phyloP scores from a whole-genome alignment of 2,888 invertebrate species.

The Catocala fraxini region DNA sequence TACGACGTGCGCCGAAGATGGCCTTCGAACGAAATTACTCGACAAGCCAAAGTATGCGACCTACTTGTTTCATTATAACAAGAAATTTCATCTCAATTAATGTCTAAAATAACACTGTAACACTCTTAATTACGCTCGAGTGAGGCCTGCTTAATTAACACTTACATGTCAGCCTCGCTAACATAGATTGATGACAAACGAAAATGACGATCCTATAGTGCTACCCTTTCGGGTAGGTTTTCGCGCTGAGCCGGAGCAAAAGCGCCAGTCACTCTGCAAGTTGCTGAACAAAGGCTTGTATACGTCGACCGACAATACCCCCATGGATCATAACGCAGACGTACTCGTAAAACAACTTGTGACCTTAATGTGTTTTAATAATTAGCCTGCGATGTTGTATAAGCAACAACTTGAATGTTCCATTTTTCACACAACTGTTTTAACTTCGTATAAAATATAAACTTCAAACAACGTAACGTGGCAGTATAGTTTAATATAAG shows the following conservation, averaged over 20 bases:
- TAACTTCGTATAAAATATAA: too few species aligned
- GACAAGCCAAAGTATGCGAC: slow-evolving; percentile 61
- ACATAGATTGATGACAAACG: slow-evolving; percentile 88
- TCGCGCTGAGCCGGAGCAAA: slow-evolving; percentile 67
- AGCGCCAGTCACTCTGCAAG: slow-evolving; percentile 82
- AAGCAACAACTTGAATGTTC: slow-evolving; percentile 1
- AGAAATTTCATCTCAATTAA: slow-evolving; percentile 87
- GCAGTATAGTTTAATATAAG: too few species aligned
- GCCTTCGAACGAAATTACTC: slow-evolving; percentile 77
- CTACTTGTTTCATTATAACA: slow-evolving; percentile 78
- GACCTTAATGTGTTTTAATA: slow-evolving; percentile 83
- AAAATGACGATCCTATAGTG: slow-evolving; percentile 83
- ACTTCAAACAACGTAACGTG: too few species aligned
- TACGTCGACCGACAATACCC: slow-evolving; percentile 64
- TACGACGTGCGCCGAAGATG: slow-evolving; percentile 69
- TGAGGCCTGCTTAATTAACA: slow-evolving; percentile 87
- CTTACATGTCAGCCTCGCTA: slow-evolving; percentile 85
- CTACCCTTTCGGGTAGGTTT: slow-evolving; percentile 75
- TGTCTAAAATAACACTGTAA: slow-evolving; percentile 87
- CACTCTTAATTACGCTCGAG: slow-evolving; percentile 87
- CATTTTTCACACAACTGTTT: not conserved
- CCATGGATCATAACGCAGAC: slow-evolving; percentile 74
- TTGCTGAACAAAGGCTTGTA: slow-evolving; percentile 77
- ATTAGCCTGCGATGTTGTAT: slow-evolving; percentile 67
- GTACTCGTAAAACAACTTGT: slow-evolving; percentile 68